These are phyloP conservation scores for Mastacembelus armatus DNA, from an alignment of 2,797 vertebrate genomes.

Conservation along the genomic window DNA sequence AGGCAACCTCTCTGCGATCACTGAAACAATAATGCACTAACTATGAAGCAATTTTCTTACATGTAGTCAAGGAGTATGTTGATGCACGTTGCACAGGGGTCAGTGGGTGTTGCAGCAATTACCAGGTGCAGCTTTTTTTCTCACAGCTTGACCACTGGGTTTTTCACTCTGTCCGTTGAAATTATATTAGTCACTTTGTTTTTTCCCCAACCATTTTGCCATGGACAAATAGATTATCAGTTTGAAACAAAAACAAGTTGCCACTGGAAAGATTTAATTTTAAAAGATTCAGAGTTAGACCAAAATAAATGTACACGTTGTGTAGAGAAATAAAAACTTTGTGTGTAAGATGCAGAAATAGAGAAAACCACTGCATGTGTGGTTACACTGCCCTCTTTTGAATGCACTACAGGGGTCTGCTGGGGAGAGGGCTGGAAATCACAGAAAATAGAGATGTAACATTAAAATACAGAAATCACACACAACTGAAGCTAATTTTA, in stretches of 20 bases:
- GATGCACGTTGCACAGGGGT: slow-evolving; percentile 57
- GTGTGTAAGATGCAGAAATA: slow-evolving; percentile 20
- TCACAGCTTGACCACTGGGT: slow-evolving; percentile 70
- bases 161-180: slow-evolving; percentile 56
- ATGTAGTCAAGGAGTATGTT: slow-evolving; percentile 50
- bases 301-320: background rate
- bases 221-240: slow-evolving; percentile 34
- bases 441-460: background rate
- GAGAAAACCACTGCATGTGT: slow-evolving; percentile 51
- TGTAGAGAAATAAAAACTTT: background rate
- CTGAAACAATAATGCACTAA: slow-evolving; percentile 77
- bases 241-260: slow-evolving; percentile 5
- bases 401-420: slow-evolving; percentile 49
- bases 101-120: slow-evolving; percentile 73
- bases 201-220: background rate
- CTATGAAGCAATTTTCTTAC: slow-evolving; percentile 72
- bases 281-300: slow-evolving; percentile 17
- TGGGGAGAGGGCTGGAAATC: slow-evolving; percentile 16
- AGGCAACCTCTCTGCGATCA: slow-evolving; percentile 64
- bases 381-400: slow-evolving; percentile 82
- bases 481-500: background rate
- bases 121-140: slow-evolving; percentile 60
- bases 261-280: slow-evolving; percentile 17
- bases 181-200: slow-evolving; percentile 49
- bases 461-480: background rate